These are phyloP conservation scores for Cryptomyrus ogoouensis DNA, from an alignment of 2,113 vertebrate genomes.

Conservation along the genomic window DNA sequence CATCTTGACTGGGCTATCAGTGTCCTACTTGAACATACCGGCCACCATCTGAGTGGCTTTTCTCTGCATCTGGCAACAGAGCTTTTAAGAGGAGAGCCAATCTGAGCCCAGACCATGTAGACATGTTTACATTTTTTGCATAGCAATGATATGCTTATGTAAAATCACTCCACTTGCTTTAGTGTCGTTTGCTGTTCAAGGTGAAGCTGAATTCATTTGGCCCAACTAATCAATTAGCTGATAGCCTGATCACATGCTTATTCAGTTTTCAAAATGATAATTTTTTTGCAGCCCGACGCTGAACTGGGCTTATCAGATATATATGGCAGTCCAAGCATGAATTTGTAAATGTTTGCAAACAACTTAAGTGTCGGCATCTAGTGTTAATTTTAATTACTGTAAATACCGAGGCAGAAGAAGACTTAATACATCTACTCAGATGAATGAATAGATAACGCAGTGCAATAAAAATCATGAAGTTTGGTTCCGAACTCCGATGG, in stretches of 20 bases:
- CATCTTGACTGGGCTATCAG: neutral
- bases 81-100: neutral
- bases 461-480: neutral
- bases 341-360: neutral
- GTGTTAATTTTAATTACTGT: neutral
- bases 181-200: neutral
- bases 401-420: neutral
- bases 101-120: neutral
- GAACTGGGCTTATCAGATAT: neutral
- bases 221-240: neutral
- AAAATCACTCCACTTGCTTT: neutral
- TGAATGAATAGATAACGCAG: neutral
- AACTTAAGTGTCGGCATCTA: neutral
- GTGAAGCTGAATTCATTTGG: neutral
- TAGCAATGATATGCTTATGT: neutral
- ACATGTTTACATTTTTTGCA: neutral
- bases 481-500: neutral
- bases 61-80: neutral
- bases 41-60: neutral
- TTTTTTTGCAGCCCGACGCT: neutral
- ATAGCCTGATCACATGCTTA: neutral
- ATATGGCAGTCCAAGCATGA: neutral
- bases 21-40: neutral
- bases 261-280: neutral
- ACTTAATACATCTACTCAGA: neutral